These are phyloP conservation scores for Gymnodraco acuticeps DNA, from an alignment of 2,797 vertebrate species.

Conservation along the genomic window DNA sequence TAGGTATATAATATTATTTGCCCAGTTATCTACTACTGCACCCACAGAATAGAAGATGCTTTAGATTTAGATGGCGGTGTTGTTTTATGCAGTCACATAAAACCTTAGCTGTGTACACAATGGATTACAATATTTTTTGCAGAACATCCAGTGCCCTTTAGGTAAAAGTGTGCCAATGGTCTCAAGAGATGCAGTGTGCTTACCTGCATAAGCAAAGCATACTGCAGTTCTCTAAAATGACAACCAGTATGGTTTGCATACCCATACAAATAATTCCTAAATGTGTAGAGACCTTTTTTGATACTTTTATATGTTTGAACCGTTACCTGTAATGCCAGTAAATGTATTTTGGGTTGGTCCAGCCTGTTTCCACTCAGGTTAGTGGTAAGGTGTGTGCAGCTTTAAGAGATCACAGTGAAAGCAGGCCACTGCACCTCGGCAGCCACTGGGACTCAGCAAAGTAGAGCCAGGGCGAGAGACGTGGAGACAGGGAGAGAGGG, in stretches of 20 bases:
- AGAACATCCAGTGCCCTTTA: neutral
- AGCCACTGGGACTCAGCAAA: slow-evolving; percentile 70
- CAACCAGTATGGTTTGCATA: neutral
- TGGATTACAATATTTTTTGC: no score
- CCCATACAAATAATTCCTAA: neutral
- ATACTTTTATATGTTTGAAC: neutral
- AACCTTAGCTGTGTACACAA: no score
- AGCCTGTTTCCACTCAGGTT: neutral
- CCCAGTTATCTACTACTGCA: neutral
- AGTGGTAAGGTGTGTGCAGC: slow-evolving; percentile 11
- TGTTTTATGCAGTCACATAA: neutral
- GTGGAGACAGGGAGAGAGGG: slow-evolving; percentile 23
- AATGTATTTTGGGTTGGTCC: neutral
- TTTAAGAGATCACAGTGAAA: slow-evolving; percentile 78
- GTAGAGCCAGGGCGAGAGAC: slow-evolving; percentile 48
- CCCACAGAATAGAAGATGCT: neutral
- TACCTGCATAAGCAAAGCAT: neutral
- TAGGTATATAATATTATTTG: neutral
- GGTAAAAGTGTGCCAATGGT: neutral
- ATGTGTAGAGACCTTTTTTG: neutral
- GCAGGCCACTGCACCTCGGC: slow-evolving; percentile 76
- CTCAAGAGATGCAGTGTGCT: neutral
- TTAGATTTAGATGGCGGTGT: neutral
- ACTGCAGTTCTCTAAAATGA: neutral
- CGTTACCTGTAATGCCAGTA: neutral